Percentiles rank a stretch among this genome's conserved stretches.
phyloP scores from a whole-genome alignment of 2,113 vertebrate genomes.

The human (Homo sapiens) region GRCh38 chr16:54277501-54278000 shows the following conservation, averaged over 20 bases:
- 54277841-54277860: background rate
- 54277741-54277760: slow-evolving; percentile 58
- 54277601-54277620: background rate
- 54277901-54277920: slow-evolving; percentile 88
- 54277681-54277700: slow-evolving; percentile 16
- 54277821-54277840: slow-evolving; percentile 49
- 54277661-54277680: slow-evolving; percentile 59
- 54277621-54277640: fast-evolving
- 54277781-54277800: slow-evolving; percentile 73
- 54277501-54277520: background rate
- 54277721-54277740: background rate
- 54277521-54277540: background rate
- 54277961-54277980: slow-evolving; percentile 96
- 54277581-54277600: background rate
- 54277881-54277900: slow-evolving; percentile 86
- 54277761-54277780: slow-evolving; percentile 35
- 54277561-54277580: background rate
- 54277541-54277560: background rate
- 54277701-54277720: background rate
- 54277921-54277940: slow-evolving; percentile 93
- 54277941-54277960: slow-evolving; percentile 98
- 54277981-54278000: slow-evolving; percentile 93
- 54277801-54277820: slow-evolving; percentile 62
- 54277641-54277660: slow-evolving; percentile 32
- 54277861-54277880: background rate